phyloP scores from a whole-genome alignment of 2,888 invertebrate genomes.

The Bimastos eiseni region DNA sequence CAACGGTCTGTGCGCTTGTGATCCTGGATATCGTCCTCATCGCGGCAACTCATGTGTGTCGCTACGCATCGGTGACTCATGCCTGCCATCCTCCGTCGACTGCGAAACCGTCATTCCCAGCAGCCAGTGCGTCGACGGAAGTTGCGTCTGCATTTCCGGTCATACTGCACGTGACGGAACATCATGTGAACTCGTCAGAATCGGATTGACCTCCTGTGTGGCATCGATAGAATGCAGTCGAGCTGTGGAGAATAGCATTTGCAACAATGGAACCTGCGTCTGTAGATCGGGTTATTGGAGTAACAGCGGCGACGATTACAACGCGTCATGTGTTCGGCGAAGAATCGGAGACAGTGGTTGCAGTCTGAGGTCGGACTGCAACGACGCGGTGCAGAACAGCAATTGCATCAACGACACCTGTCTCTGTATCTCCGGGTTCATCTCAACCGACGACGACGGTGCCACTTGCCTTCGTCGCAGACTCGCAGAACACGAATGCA shows the following conservation, averaged over 20 bases:
- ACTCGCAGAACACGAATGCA: slow-evolving; percentile 16
- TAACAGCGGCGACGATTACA: background rate
- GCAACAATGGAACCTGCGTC: background rate
- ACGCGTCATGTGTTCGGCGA: background rate
- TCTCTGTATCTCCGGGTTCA: background rate
- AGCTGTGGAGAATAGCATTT: background rate
- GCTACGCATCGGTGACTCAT: background rate
- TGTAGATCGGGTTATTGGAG: slow-evolving; percentile 13
- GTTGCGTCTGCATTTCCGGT: background rate
- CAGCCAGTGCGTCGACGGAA: slow-evolving; percentile 7
- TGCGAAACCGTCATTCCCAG: slow-evolving; percentile 16
- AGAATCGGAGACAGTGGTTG: background rate
- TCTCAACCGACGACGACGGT: background rate
- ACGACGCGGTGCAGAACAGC: background rate
- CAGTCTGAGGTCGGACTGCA: background rate
- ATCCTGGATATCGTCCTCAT: background rate
- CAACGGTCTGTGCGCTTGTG: background rate
- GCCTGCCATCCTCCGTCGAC: background rate
- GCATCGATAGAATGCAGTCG: background rate
- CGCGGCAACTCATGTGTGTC: background rate
- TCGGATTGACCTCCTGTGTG: background rate
- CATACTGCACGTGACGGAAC: background rate
- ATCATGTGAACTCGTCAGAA: background rate
- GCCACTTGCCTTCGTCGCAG: background rate
- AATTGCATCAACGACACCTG: background rate